These are phyloP conservation scores for Seriola aureovittata DNA, from an alignment of 2,113 vertebrate genomes.

Conservation along the genomic window DNA sequence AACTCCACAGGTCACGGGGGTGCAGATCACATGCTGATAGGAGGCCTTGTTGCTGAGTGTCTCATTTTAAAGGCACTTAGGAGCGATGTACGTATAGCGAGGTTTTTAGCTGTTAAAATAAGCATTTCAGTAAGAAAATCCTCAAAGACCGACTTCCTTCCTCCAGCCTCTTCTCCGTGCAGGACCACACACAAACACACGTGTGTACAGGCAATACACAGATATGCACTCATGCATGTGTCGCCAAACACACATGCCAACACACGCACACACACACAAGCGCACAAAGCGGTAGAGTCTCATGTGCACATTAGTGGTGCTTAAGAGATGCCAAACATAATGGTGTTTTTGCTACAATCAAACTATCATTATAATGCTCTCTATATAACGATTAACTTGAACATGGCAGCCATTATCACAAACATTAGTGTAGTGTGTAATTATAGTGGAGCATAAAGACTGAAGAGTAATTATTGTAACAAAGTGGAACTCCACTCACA, in stretches of 20 bases:
- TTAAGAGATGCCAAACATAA: neutral
- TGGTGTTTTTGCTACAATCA: neutral
- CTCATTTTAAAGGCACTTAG: conserved; percentile 58
- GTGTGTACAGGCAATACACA: conserved; percentile 24
- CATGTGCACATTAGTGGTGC: conserved; percentile 1
- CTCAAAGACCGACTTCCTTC: conserved; percentile 54
- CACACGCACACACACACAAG: conserved; percentile 36
- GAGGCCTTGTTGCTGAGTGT: conserved; percentile 39
- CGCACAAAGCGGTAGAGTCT: neutral
- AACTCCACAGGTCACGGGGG: conserved; percentile 66
- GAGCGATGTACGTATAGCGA: conserved; percentile 13
- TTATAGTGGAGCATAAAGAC: neutral
- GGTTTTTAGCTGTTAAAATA: conserved; percentile 56
- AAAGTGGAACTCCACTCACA: neutral
- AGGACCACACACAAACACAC: conserved; percentile 70
- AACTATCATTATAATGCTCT: neutral
- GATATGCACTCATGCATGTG: conserved; percentile 8
- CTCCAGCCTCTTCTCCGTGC: conserved; percentile 33
- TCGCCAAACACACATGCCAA: conserved; percentile 29
- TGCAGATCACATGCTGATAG: conserved; percentile 67
- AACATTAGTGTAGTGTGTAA: neutral
- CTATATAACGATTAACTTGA: neutral
- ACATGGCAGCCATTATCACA: neutral
- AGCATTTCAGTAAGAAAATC: conserved; percentile 60
- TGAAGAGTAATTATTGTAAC: neutral